Percentiles rank a stretch among this genome's conserved stretches.
Evolutionary conservation across 2,113 vertebrate genomes (phyloP).

Genomic region (Craseonycteris thonglongyai): DNA sequence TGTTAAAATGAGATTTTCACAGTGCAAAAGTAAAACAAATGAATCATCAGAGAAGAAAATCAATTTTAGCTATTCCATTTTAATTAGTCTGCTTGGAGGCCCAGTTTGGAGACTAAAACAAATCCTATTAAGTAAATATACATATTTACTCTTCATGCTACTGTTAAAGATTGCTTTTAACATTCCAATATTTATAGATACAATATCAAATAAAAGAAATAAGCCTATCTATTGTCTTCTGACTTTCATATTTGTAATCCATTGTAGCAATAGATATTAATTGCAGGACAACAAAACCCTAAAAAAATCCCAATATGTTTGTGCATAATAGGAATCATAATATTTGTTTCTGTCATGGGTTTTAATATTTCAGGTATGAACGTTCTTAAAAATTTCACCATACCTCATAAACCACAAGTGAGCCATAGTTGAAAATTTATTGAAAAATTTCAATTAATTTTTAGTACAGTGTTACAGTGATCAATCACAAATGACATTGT

Average conservation of each 20-base stretch:
- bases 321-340: neutral
- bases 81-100: neutral
- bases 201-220: neutral
- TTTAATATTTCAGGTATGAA: neutral
- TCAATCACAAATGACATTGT: neutral
- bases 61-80: neutral
- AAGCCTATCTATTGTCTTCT: neutral
- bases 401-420: neutral
- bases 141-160: neutral
- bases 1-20: slow-evolving; percentile 11
- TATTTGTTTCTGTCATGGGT: neutral
- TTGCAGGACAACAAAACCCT: neutral
- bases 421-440: neutral
- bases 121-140: neutral
- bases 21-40: slow-evolving; percentile 40
- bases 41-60: neutral
- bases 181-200: neutral
- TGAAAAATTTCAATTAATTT: slow-evolving; percentile 1
- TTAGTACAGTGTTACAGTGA: neutral
- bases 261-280: neutral
- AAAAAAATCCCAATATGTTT: neutral
- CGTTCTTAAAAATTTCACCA: neutral
- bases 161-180: neutral
- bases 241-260: neutral
- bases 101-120: neutral